Conservation (phyloP, 2,888 invertebrate species). For the Tetragnatha montana region DNA sequence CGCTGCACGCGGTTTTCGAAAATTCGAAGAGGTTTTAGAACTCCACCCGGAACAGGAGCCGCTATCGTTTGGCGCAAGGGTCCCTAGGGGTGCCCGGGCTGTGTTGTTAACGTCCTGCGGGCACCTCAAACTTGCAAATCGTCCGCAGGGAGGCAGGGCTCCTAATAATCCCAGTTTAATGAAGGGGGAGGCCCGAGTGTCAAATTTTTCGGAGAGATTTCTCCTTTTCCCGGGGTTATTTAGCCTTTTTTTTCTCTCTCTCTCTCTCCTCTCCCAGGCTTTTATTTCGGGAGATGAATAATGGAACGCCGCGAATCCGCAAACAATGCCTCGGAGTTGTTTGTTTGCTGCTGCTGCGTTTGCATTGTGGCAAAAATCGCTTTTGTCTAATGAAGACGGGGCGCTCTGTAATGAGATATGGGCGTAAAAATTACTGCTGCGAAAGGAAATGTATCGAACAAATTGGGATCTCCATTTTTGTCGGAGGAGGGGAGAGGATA, state of each 20-base stretch:
- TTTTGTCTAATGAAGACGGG: constrained; percentile 53
- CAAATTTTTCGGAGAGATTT: constrained; percentile 60
- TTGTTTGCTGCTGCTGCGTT: constrained; percentile 37
- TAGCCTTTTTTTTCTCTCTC: constrained; percentile 34
- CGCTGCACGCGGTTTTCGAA: constrained; percentile 54
- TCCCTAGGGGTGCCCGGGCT: constrained; percentile 41
- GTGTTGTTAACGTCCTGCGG: constrained; percentile 68
- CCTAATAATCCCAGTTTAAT: constrained; percentile 69
- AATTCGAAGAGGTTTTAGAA: constrained; percentile 66
- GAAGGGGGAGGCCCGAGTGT: constrained; percentile 65
- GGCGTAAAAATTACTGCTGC: constrained; percentile 11
- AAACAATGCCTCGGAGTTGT: constrained; percentile 65
- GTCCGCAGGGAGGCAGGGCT: constrained; percentile 57
- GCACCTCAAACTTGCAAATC: constrained; percentile 70
- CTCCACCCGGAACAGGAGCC: constrained; percentile 30
- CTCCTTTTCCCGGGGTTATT: constrained; percentile 61
- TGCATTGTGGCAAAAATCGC: constrained; percentile 52
- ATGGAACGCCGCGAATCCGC: constrained; percentile 59
- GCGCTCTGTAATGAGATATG: constrained; percentile 25
- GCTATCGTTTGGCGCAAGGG: constrained; percentile 29
- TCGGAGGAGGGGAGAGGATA: not conserved
- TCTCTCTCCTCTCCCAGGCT: constrained; percentile 21
- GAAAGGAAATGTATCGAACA: constrained; percentile 16
- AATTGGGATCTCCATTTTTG: constrained; percentile 14
- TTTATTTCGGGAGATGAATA: constrained; percentile 61